These are phyloP conservation scores for Neosilurus mollespiculum DNA, from an alignment of 2,797 vertebrate genomes.

Conservation along the genomic window DNA sequence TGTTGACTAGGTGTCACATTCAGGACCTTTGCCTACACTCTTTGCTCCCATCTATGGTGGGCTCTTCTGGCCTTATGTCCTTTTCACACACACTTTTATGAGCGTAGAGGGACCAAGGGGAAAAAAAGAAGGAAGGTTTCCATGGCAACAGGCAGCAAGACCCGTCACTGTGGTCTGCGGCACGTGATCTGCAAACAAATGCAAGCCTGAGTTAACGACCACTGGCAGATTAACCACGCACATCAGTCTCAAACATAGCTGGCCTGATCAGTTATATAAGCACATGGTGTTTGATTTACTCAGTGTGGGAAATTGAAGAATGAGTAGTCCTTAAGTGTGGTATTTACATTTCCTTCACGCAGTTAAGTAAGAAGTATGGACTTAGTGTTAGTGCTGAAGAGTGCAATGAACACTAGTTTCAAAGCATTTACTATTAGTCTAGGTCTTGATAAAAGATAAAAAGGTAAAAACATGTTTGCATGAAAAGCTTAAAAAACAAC, in stretches of 20 bases:
- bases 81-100: conserved; percentile 58
- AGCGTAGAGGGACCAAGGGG: conserved; percentile 44
- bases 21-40: conserved; percentile 42
- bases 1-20: conserved; percentile 8
- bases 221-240: conserved; percentile 60
- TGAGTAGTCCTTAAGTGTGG: neutral
- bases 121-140: conserved; percentile 63
- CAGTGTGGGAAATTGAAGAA: neutral
- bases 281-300: conserved; percentile 5
- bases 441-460: neutral
- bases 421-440: neutral
- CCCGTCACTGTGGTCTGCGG: conserved; percentile 70
- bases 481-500: conserved; percentile 4
- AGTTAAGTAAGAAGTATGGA: neutral
- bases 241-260: conserved; percentile 58
- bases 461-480: neutral
- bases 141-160: conserved; percentile 74
- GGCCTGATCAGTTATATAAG: conserved; percentile 47
- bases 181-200: conserved; percentile 77
- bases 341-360: neutral
- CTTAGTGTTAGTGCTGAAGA: neutral
- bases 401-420: neutral
- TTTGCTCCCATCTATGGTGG: conserved; percentile 53
- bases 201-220: conserved; percentile 44
- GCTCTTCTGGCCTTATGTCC: conserved; percentile 62